Percentiles rank a stretch among this genome's conserved stretches.
Evolutionary conservation across 2,888 invertebrate species (phyloP).

Genomic region (Amphipoea lucens): DNA sequence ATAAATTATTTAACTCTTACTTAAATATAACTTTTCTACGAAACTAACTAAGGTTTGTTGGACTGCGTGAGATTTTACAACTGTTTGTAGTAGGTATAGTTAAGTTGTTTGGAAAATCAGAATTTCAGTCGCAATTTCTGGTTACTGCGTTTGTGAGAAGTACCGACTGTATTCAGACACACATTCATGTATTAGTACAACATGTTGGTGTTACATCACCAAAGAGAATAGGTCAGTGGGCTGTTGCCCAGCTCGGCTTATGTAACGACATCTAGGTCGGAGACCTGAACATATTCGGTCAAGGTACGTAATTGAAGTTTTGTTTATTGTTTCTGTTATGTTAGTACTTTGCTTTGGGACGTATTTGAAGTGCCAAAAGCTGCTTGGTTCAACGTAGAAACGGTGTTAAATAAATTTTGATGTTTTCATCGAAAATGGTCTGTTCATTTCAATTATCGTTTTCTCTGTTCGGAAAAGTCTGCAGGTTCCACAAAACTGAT

Average conservation of each 20-base stretch:
- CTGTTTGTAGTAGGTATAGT: constrained; percentile 11
- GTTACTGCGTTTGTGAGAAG: constrained; percentile 6
- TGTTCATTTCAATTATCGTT: constrained; percentile 8
- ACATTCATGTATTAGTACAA: constrained; percentile 62
- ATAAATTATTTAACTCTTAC: constrained; percentile 4
- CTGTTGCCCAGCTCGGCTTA: constrained; percentile 71
- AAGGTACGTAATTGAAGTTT: constrained; percentile 52
- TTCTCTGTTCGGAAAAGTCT: background rate
- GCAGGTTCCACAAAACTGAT: background rate
- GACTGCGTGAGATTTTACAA: background rate
- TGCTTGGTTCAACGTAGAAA: background rate
- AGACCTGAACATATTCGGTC: constrained; percentile 65
- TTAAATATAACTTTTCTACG: background rate
- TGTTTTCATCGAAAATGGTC: background rate
- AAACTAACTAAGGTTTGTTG: background rate
- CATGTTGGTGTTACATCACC: constrained; percentile 74
- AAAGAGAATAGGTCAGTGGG: constrained; percentile 75
- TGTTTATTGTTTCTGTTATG: constrained; percentile 48
- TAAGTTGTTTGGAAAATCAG: constrained; percentile 23
- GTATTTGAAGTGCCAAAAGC: background rate
- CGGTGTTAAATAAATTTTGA: constrained; percentile 15
- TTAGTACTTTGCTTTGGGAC: constrained; percentile 9
- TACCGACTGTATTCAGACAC: constrained; percentile 23
- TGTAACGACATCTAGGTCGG: constrained; percentile 73
- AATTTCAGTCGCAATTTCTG: constrained; percentile 31